These are phyloP conservation scores for Apeira syringaria DNA, from an alignment of 2,888 invertebrate genomes.

Conservation along the genomic window DNA sequence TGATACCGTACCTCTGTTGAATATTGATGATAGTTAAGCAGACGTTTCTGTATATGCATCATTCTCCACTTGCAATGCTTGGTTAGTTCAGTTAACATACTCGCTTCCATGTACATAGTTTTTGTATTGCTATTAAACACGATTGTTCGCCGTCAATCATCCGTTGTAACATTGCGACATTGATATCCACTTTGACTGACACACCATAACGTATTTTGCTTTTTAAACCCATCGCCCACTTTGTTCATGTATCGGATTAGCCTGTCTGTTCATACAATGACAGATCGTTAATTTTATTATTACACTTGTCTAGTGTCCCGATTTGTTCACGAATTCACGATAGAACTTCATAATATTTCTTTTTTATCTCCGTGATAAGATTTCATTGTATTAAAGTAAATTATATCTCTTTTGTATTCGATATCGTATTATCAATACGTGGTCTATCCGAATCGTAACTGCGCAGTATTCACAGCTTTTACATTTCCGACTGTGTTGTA, in stretches of 20 bases:
- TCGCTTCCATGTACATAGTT: conserved; percentile 26
- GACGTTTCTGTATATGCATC: conserved; percentile 7
- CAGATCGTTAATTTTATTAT: conserved; percentile 41
- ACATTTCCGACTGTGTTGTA: conserved; percentile 24
- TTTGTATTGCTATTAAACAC: conserved; percentile 51
- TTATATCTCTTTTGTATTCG: conserved; percentile 47
- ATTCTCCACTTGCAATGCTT: conserved; percentile 22
- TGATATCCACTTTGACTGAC: conserved; percentile 54
- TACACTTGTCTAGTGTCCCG: conserved; percentile 8
- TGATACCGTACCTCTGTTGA: background rate
- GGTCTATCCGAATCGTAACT: conserved; percentile 41
- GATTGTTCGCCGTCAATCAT: conserved; percentile 56
- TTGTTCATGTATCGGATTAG: conserved; percentile 36
- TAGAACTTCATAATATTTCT: conserved; percentile 35
- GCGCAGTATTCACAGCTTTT: conserved; percentile 46
- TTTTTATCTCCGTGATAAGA: conserved; percentile 39
- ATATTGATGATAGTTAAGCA: conserved; percentile 1
- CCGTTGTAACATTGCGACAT: conserved; percentile 40
- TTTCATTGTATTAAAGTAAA: conserved; percentile 40
- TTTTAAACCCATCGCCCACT: conserved; percentile 40
- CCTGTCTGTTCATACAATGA: conserved; percentile 38
- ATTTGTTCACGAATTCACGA: conserved; percentile 14
- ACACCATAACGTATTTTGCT: conserved; percentile 44
- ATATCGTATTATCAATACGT: conserved; percentile 38
- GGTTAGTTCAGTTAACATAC: conserved; percentile 32